Base-by-base conservation (phyloP, 2,888 invertebrate species). In the Dastarcus helophoroides region DNA sequence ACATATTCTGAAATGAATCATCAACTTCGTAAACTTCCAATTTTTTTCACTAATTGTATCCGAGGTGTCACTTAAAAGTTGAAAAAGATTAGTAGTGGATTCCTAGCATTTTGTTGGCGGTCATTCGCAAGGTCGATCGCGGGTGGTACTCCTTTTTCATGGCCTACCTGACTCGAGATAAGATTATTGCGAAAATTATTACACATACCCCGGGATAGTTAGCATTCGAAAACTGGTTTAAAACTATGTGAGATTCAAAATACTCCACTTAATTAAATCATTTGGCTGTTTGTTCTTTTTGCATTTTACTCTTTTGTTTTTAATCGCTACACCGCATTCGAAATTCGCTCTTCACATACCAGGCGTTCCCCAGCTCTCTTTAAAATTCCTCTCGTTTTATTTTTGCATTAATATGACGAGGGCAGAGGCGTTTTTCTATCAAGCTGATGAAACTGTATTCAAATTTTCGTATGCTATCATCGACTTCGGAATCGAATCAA, bases 91-190 rank as follows among this genome's bases (percentile, higher is more conserved):
- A 8, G 24, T 7, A 8, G 50, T 40, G 46, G 54, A 52, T 54
- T 54, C 48, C 44, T 39, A 36, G 44, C 51, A 50, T 50, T 46
- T 43, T 43, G 42, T 34, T 37, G 36, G 37, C 44, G 50, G 53
- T 50, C 52, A 43, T 38, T 45, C 45, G 44, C 48, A 50, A 54
- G 58, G 56, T 51, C 59, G 58, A 54, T 56, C 51, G 52, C 53
- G 49, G 58, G 59, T 60, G 58, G 60, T 56, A 53, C 50, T 50
- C 46, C 51, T 47, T 50, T 53, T 48, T 53, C 53, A 53, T 50
- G 47, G 49, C 50, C 48, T 53, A 48, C 48, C 48, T 50, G 51
- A 43, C 38, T 46, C 47, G 33, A 42, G 42, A 41, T 42, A 42
- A 40, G 41, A 35, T 35, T 33, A 35, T 38, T 36, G 43, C 44